Base-by-base conservation (phyloP, 2,113 vertebrate genomes). In the Alethe diademata region DNA sequence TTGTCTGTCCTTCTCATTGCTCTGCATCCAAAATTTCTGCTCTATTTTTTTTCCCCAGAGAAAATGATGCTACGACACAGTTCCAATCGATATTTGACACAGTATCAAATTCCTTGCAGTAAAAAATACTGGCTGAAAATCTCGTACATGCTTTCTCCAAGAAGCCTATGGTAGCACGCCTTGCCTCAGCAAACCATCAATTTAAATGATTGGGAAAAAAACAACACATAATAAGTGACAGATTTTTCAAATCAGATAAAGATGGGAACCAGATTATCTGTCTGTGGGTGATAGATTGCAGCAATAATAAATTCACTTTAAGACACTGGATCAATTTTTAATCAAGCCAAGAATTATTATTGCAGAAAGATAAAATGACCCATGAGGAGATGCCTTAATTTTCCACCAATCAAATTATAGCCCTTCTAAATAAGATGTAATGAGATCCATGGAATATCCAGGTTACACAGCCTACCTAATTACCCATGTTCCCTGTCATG, bases 281-380 rank as follows among this genome's bases (percentile, higher is more conserved):
- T 99, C 99, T 98, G 97, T 97, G 97, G 97, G 98, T 99, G 99
- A 99, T 99, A 99, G 98, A 99, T 99, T 98, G 99, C 98, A 98
- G 98, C 99, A 99, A 99, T 99, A 99, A 99, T 99, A 99, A 99
- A 99, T 99, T 99, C 99, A 99, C 99, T 99, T 99, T 98, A 99
- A 99, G 98, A 98, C 98, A 98, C 98, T 98, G 98, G 99, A 99
- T 99, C 99, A 99, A 99, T 99, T 99, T 99, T 99, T 99, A 99
- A 99, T 99, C 99, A 99, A 99, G 99, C 98, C 98, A 98, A 99
- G 99, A 99, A 99, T 99, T 99, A 99, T 99, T 98, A 99, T 99
- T 99, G 98, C 98, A 99, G 99, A 98, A 98, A 99, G 98, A 99
- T 99, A 98, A 99, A 99, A 99, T 99, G 99, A 99, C 99, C 99